Percentiles rank a stretch among this genome's conserved stretches.
Conservation (phyloP, 2,888 invertebrate genomes). For the Macrophya annulata region DNA sequence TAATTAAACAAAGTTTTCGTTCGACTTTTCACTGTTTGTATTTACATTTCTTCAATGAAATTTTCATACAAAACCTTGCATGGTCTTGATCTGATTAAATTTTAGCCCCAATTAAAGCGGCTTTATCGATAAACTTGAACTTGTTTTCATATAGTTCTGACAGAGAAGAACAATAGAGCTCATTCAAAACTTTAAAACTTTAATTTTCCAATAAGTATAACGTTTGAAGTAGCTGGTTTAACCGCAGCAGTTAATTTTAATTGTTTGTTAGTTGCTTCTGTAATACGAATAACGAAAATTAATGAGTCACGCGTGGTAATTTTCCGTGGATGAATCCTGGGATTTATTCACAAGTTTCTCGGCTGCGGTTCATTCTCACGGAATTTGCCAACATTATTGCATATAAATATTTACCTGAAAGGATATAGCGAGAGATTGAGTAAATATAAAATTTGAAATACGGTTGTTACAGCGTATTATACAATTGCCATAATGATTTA, state of each 20-base stretch:
- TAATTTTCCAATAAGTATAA: background rate
- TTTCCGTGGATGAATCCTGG: background rate
- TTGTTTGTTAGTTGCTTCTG: background rate
- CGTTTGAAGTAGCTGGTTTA: background rate
- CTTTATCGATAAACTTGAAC: background rate
- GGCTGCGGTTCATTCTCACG: background rate
- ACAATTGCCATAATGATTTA: background rate
- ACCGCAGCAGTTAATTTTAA: background rate
- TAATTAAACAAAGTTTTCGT: slow-evolving; percentile 3
- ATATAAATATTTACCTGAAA: slow-evolving; percentile 8
- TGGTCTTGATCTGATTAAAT: slow-evolving; percentile 37
- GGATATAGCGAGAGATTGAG: background rate
- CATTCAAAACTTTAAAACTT: background rate
- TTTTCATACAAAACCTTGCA: slow-evolving; percentile 16
- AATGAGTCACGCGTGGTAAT: background rate
- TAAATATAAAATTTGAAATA: background rate
- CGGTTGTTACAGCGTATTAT: background rate
- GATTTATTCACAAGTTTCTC: background rate
- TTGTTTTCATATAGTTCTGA: background rate
- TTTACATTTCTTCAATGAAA: slow-evolving; percentile 39
- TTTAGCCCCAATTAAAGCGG: background rate
- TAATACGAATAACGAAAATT: background rate
- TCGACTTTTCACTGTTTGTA: background rate
- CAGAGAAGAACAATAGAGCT: background rate
- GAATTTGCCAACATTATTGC: background rate